Evolutionary conservation across 2,797 vertebrate genomes (phyloP).

Genomic region (Iguana delicatissima): DNA sequence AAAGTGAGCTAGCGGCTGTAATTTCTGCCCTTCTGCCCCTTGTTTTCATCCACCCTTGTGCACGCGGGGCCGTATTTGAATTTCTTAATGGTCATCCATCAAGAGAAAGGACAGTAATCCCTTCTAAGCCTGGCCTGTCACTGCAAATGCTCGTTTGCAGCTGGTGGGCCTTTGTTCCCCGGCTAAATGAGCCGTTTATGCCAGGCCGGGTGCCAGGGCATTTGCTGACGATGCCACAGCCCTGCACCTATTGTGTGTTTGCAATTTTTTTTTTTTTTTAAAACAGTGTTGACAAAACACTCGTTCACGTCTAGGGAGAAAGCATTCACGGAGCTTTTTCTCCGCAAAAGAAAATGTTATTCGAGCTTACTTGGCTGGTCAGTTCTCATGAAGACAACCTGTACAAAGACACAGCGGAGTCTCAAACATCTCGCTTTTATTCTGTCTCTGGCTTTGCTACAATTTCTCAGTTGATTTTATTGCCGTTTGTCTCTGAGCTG

Average conservation of each 20-base stretch:
- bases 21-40: not conserved
- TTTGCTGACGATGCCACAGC: not conserved
- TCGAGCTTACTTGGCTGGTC: no score
- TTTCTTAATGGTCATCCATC: not conserved
- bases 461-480: not conserved
- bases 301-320: no score
- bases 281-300: no score
- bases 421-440: no score
- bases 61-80: not conserved
- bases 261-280: not conserved
- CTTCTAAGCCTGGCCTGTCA: conserved; percentile 63
- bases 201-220: not conserved
- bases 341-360: not conserved
- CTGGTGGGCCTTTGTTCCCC: conserved; percentile 25
- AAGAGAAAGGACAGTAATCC: conserved; percentile 27
- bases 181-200: not conserved
- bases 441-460: not conserved
- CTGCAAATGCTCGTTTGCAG: conserved; percentile 45
- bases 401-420: no score
- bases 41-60: not conserved
- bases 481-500: not conserved
- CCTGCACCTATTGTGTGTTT: not conserved
- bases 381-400: no score
- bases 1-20: no score
- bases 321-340: not conserved